These are phyloP conservation scores for Thera britannica DNA, from an alignment of 2,888 invertebrate species.

Conservation along the genomic window DNA sequence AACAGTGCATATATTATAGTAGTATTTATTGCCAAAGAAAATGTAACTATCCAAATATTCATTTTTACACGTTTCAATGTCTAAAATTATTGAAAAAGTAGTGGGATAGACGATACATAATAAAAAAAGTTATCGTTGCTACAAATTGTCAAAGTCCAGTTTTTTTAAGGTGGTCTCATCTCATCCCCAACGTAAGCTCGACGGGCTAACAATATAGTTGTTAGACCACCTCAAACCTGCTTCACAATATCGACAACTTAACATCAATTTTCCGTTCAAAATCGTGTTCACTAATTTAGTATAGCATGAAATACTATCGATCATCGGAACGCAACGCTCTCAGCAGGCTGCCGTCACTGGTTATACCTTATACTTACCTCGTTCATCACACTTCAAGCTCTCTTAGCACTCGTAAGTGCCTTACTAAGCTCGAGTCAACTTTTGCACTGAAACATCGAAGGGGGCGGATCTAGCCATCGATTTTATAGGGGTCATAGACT, in stretches of 20 bases:
- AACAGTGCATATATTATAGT: not conserved
- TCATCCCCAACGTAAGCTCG: too few species aligned
- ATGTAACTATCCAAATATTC: not conserved
- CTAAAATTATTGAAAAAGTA: too few species aligned
- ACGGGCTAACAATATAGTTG: too few species aligned
- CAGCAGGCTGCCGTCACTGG: conserved; percentile 56
- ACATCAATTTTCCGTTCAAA: conserved; percentile 35
- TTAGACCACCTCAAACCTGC: conserved; percentile 5
- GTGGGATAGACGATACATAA: too few species aligned
- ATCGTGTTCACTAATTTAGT: conserved; percentile 60
- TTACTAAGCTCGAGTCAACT: conserved; percentile 44
- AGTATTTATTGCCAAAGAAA: not conserved
- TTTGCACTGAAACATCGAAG: conserved; percentile 33
- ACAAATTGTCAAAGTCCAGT: too few species aligned
- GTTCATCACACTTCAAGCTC: conserved; percentile 80
- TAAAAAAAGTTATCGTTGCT: too few species aligned
- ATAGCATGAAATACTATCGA: conserved; percentile 72
- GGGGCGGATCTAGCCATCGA: conserved; percentile 25
- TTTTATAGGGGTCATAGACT: conserved; percentile 20
- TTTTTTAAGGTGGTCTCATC: too few species aligned
- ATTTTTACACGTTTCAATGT: not conserved
- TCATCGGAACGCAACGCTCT: conserved; percentile 69
- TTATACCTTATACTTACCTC: conserved; percentile 54
- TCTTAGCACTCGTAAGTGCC: conserved; percentile 68
- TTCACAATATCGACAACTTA: conserved; percentile 17